Conservation (phyloP, 2,888 invertebrate genomes). For the Caenorhabditis sp. region DNA sequence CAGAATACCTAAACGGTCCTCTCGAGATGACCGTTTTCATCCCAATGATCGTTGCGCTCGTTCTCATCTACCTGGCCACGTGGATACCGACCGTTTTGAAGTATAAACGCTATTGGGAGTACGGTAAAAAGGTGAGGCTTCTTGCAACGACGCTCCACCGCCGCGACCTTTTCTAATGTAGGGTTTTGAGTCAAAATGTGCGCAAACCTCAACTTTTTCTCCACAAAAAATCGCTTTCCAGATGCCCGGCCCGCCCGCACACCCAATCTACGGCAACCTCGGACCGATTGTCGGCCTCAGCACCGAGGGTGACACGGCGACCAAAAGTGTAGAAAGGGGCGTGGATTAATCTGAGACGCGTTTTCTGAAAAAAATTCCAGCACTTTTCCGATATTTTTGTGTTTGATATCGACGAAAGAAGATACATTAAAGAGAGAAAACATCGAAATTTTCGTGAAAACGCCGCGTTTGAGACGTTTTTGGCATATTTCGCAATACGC, state of each 20-base stretch:
- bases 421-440: too few relatives aligned
- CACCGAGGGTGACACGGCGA: constrained; percentile 47
- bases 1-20: too few relatives aligned
- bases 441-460: too few relatives aligned
- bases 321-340: too few relatives aligned
- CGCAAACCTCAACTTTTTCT: background rate
- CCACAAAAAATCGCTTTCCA: too few relatives aligned
- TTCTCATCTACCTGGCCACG: constrained; percentile 16
- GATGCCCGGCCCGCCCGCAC: constrained; percentile 45
- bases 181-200: background rate
- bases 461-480: too few relatives aligned
- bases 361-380: too few relatives aligned
- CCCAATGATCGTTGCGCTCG: constrained; percentile 3
- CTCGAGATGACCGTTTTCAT: constrained; percentile 37
- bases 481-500: too few relatives aligned
- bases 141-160: background rate
- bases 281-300: constrained; percentile 11
- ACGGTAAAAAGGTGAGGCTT: constrained; percentile 36
- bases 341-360: too few relatives aligned
- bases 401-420: too few relatives aligned
- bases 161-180: background rate
- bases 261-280: constrained; percentile 44
- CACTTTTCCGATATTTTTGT: too few relatives aligned
- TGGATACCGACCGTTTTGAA: constrained; percentile 24
- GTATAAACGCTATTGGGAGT: constrained; percentile 22